Evolutionary conservation across 2,888 invertebrate genomes (phyloP).

Genomic region (Tribolium freemani): DNA sequence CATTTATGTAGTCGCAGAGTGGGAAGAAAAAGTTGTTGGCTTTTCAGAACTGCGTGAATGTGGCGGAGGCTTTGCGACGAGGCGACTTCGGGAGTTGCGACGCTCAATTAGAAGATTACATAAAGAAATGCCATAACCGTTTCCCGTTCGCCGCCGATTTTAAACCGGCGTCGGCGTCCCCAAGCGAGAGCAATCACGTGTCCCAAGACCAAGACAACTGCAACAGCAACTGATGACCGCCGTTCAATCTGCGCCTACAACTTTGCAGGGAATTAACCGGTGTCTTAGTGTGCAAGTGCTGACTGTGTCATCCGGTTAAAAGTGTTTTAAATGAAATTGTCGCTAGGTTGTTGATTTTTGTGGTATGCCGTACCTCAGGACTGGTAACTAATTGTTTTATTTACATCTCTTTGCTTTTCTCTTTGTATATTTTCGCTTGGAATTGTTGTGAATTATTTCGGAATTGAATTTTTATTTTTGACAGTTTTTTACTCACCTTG

Average conservation of each 20-base stretch:
- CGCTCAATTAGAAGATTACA: slow-evolving; percentile 77
- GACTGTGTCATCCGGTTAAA: slow-evolving; percentile 31
- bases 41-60: slow-evolving; percentile 84
- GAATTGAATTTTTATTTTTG: slow-evolving; percentile 31
- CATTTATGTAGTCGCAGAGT: too few relatives aligned
- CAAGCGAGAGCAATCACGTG: slow-evolving; percentile 58
- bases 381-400: slow-evolving; percentile 50
- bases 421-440: slow-evolving; percentile 30
- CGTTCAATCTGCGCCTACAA: slow-evolving; percentile 7
- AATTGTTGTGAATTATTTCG: slow-evolving; percentile 28
- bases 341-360: slow-evolving; percentile 45
- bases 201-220: slow-evolving; percentile 60
- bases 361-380: slow-evolving; percentile 52
- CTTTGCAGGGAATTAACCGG: slow-evolving; percentile 48
- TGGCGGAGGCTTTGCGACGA: slow-evolving; percentile 81
- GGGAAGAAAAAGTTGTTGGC: too few relatives aligned
- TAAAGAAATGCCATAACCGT: slow-evolving; percentile 78
- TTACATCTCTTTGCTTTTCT: slow-evolving; percentile 31
- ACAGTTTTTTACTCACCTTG: slow-evolving; percentile 31
- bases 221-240: slow-evolving; percentile 63
- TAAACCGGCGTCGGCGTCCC: slow-evolving; percentile 62
- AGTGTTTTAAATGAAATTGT: slow-evolving; percentile 47
- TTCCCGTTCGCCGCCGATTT: slow-evolving; percentile 88
- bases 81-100: slow-evolving; percentile 87
- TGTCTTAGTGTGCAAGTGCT: slow-evolving; percentile 51